Percentiles rank a stretch among this genome's conserved stretches.
These are phyloP conservation scores for Drosophila azteca DNA, from an alignment of 1,140 invertebrate genomes.

Conservation along the genomic window DNA sequence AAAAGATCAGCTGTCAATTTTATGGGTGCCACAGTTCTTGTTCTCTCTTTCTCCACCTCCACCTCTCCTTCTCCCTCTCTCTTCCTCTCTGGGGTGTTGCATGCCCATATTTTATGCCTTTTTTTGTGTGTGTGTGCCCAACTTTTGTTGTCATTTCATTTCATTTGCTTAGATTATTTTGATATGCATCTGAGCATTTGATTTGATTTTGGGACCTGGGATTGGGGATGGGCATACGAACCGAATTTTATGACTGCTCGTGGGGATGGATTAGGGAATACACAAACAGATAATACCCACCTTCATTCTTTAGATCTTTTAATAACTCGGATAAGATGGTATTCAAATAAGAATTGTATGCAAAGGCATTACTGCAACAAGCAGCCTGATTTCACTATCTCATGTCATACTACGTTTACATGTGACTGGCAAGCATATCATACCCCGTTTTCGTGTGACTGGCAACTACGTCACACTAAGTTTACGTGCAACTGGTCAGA, in stretches of 20 bases:
- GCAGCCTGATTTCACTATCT: too few species aligned
- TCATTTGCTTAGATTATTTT: constrained; percentile 69
- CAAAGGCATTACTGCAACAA: too few species aligned
- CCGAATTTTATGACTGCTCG: constrained; percentile 39
- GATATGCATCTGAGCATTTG: constrained; percentile 71
- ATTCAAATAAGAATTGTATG: not conserved
- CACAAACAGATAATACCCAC: constrained; percentile 25
- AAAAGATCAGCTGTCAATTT: constrained; percentile 76
- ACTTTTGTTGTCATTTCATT: constrained; percentile 59
- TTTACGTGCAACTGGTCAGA: too few species aligned
- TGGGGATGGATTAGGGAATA: constrained; percentile 19
- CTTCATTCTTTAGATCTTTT: constrained; percentile 37
- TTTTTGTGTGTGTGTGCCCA: constrained; percentile 26
- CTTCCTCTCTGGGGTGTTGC: constrained; percentile 23
- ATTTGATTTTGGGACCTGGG: constrained; percentile 39
- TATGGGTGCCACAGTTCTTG: constrained; percentile 52
- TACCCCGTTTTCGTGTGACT: too few species aligned
- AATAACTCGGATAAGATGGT: constrained; percentile 24
- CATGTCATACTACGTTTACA: too few species aligned
- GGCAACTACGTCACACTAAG: too few species aligned
- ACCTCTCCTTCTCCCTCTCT: not conserved
- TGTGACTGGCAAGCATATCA: too few species aligned
- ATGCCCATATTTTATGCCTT: constrained; percentile 50
- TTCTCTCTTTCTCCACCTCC: constrained; percentile 4
- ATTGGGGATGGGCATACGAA: constrained; percentile 20